Evolutionary conservation across 2,888 invertebrate genomes (phyloP), one percentile per base, ranked within the genome.

Genomic region (Digitonthophagus gazella): DNA sequence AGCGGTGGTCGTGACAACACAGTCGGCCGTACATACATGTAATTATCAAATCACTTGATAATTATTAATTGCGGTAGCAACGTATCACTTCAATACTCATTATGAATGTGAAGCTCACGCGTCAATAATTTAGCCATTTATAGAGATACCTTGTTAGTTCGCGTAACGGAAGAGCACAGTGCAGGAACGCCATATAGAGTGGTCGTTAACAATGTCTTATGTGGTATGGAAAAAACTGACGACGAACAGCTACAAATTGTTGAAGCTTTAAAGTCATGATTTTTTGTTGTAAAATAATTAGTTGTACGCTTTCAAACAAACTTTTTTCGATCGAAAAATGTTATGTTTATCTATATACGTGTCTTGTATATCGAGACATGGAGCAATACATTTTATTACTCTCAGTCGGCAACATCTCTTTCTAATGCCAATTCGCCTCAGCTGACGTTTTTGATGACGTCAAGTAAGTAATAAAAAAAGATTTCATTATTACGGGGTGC

Each of bases 91-190:
- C n/a, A 61, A 61, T 20, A 19, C 18, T 16, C 61, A 61, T 61
- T 61, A 19, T 61, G 15, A 61, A 61, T 61, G 61, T 20, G 61
- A 61, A 19, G 61, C n/a, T 19, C 14, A 20, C 18, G 61, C 61
- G 20, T 61, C 61, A 61, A 61, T 61, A 61, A 19, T 61, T 61
- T 20, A 61, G 19, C 61, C 61, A 61, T 61, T 18, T 61, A 61
- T 61, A 20, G 61, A 5, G n/a, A 61, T 61, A 61, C 19, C 61
- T 61, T 20, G 20, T 61, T 61, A 61, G 61, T 18, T 19, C 16
- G 18, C 18, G 20, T 44, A 44, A 44, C 28, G 28, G 28, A 44
- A 44, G 28, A 44, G 28, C 28, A 18, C 61, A 61, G 19, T 61
- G 61, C 19, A 61, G 18, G 20, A 61, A 18, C n/a, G 18, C 18